These are phyloP conservation scores for Luperina testacea DNA, from an alignment of 2,888 invertebrate species.

Conservation along the genomic window DNA sequence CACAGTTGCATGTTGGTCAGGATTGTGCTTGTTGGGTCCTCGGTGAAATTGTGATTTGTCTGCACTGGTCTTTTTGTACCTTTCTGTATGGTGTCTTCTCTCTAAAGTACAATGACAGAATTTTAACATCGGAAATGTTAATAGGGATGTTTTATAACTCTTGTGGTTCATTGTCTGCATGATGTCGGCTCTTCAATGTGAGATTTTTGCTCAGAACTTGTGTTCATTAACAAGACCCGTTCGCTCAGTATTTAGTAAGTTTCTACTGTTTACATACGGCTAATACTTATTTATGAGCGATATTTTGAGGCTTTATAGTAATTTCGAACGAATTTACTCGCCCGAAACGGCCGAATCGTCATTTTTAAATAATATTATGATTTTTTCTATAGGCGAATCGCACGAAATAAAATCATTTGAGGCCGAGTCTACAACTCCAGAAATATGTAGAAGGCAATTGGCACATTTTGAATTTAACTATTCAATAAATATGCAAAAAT, in stretches of 20 bases:
- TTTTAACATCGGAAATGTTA: constrained; percentile 36
- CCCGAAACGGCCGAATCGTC: background rate
- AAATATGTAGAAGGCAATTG: background rate
- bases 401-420: background rate
- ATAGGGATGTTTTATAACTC: constrained; percentile 38
- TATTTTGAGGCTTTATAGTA: background rate
- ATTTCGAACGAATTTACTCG: background rate
- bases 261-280: background rate
- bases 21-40: background rate
- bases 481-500: background rate
- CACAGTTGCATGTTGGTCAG: background rate
- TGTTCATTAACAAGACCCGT: constrained; percentile 38
- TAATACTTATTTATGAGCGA: background rate
- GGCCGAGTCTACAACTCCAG: background rate
- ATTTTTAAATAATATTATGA: background rate
- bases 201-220: constrained; percentile 25
- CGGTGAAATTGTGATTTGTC: no score
- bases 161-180: constrained; percentile 39
- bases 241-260: constrained; percentile 10
- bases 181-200: constrained; percentile 15
- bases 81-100: background rate
- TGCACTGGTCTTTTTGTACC: background rate
- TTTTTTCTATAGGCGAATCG: background rate
- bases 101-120: constrained; percentile 32
- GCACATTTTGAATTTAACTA: background rate